Percentiles rank a stretch among this genome's conserved stretches.
Conservation (phyloP, 2,113 vertebrate species). For the Chrysochloris asiatica region DNA sequence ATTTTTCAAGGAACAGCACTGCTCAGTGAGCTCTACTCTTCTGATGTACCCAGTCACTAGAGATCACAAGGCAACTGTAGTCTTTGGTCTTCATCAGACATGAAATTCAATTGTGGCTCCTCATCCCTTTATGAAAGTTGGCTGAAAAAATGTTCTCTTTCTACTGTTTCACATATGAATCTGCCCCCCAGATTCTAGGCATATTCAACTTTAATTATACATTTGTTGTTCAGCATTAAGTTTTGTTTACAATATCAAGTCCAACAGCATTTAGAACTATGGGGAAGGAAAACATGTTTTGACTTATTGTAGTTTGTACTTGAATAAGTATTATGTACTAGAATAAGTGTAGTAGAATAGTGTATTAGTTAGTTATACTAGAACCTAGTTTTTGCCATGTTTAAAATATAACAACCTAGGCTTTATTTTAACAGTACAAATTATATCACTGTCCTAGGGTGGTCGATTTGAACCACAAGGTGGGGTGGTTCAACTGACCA, state of each 20-base stretch:
- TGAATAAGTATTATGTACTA: not conserved
- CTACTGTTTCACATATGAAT: not conserved
- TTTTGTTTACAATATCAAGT: not conserved
- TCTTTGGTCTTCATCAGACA: not conserved
- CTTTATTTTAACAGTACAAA: not conserved
- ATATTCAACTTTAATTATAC: not conserved
- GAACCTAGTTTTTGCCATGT: not conserved
- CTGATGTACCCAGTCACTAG: not conserved
- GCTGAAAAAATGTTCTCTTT: not conserved
- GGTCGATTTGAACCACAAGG: no score
- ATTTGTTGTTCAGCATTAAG: not conserved
- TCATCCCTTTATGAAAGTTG: not conserved
- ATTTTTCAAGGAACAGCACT: not conserved
- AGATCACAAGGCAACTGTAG: not conserved
- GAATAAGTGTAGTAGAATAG: not conserved
- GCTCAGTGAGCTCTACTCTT: rapidly evolving
- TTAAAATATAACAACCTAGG: not conserved
- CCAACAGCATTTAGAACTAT: not conserved
- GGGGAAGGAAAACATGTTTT: not conserved
- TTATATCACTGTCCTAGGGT: no score
- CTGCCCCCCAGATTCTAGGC: not conserved
- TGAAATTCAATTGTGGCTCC: not conserved
- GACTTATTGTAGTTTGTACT: not conserved
- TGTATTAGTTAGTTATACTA: not conserved
- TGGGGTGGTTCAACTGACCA: no score